Base-by-base conservation (phyloP, 2,888 invertebrate genomes). In the Calliopum simillimum region DNA sequence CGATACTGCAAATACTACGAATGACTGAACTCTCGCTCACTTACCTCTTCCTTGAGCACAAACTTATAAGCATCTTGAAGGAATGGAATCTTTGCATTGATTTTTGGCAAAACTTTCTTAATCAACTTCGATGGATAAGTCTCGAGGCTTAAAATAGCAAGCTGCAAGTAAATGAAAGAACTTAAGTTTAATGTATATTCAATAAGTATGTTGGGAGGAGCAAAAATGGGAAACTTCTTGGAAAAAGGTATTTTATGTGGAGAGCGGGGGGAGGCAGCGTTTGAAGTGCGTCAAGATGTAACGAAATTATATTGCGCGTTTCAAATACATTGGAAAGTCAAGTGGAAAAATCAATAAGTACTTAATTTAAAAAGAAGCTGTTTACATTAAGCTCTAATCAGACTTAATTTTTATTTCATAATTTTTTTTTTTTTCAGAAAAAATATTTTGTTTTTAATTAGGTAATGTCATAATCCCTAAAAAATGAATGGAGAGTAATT, bases 111-210 rank as follows among this genome's bases (percentile, higher is more conserved):
- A 71, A 84, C 80, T 79, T 80, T 81, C 71, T 82, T 82, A 76
- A 86, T 83, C 68, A 83, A 79, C 33, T 80, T 77, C 3, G 86
- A 85, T n/a, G 86, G 86, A 79, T 82, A 86, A 21, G 79, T 76
- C 68, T 82, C 85, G 68, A 85, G 77, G 68, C 82, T 82, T 62
- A 78, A 76, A 73, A 83, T 77, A 62, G 78, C 78, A 64, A 86
- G 75, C 86, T 86, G 76, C 49, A 77, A 61, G 16, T 46, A 16
- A 76, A 41, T 62, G 59, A 58, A 70, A 62, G 46, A 68, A 72
- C 64, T 73, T 63, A 58, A 58, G 64, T 21, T 65, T 61, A 65
- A 68, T 66, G 55, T 65, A 65, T 56, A 33, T 64, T 65, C 33
- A 33, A 33, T 33, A 33, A n/a, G n/a, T n/a, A n/a, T n/a, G n/a